Conservation (phyloP, 2,888 invertebrate species). For the Drosophila pegasa region DNA sequence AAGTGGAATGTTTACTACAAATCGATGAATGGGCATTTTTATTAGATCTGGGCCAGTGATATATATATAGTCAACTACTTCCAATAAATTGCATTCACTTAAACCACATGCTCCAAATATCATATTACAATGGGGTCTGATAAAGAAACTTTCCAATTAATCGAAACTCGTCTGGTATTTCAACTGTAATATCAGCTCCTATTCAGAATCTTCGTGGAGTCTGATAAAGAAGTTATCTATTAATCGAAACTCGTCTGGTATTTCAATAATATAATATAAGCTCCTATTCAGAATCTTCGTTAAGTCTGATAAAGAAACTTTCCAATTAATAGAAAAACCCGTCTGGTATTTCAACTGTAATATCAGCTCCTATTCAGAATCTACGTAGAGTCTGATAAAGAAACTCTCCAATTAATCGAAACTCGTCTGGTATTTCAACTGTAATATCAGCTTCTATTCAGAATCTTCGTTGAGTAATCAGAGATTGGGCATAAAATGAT, state of each 20-base stretch:
- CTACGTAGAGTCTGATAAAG: not conserved
- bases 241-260: not conserved
- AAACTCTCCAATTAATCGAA: not conserved
- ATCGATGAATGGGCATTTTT: slow-evolving; percentile 33
- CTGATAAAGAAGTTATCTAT: too few relatives aligned
- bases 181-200: not conserved
- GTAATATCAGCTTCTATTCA: not conserved
- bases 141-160: not conserved
- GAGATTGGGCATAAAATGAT: not conserved
- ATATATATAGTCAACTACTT: not conserved
- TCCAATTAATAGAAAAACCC: not conserved
- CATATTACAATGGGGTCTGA: not conserved
- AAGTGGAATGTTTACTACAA: slow-evolving; percentile 18
- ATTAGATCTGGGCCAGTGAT: slow-evolving; percentile 52
- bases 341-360: not conserved
- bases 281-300: too few relatives aligned
- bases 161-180: not conserved
- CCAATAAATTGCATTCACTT: slow-evolving; percentile 10
- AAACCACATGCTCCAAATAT: not conserved
- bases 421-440: not conserved
- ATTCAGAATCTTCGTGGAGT: not conserved
- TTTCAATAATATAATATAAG: not conserved
- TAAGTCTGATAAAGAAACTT: not conserved
- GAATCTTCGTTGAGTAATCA: not conserved
- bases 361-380: not conserved